Base-by-base conservation (phyloP, 2,888 invertebrate species). In the Eupithecia subumbrata region DNA sequence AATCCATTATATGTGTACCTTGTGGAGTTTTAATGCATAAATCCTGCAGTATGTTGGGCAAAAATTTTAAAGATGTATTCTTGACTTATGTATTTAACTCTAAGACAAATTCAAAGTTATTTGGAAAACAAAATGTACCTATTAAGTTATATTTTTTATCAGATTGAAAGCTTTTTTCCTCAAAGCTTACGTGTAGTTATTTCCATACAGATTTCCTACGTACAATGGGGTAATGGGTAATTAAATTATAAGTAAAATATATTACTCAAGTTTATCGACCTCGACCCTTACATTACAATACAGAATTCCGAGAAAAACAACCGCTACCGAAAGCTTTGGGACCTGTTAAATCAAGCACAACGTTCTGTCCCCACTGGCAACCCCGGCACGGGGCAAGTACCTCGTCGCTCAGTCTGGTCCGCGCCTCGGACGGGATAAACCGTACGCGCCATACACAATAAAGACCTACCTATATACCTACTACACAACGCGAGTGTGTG, bases 401-500 rank as follows among this genome's bases (percentile, higher is more conserved):
- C 83, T 83, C 74, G 82, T 80, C 82, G 83, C 71, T 83, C 92
- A 94, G 93, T 94, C 87, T 90, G 82, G 87, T 86, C 85, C 84
- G 89, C 84, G 85, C 84, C 89, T 87, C 84, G 83, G 87, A 78
- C 81, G 83, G 86, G 84, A 84, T 87, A 84, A 84, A 86, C 84
- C 82, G 85, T 80, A 82, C 76, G 82, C 79, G 77, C 81, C 80
- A 86, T 84, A 83, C 5, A 37, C n/a, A 18, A 11, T 76, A 72
- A 73, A 88, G 22, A 67, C 68, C n/a, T 43, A 67, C 67, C 68
- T 68, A 67, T 22, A 66, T 37, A 67, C 40, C 40, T 67, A 67
- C n/a, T 67, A 60, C 66, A 37, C 86, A 88, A 85, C 90, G 91
- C 89, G 91, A 88, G 90, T 90, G 90, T 89, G 89, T 89, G 89